Percentiles rank a stretch among this genome's conserved stretches.
These are phyloP conservation scores for Lithobates pipiens DNA, from an alignment of 2,797 vertebrate genomes.

Conservation along the genomic window DNA sequence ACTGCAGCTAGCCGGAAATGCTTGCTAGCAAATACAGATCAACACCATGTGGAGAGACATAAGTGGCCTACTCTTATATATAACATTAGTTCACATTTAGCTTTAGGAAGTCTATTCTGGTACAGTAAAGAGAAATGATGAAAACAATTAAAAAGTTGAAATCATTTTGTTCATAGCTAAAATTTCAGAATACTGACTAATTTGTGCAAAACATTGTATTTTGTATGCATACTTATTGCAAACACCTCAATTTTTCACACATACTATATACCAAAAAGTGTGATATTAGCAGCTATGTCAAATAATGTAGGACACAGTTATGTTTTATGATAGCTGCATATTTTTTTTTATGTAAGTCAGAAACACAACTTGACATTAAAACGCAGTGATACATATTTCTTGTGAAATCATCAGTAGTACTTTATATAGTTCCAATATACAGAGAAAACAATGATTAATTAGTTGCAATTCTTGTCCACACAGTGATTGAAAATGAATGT, in stretches of 20 bases:
- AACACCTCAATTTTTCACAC: slow-evolving; percentile 73
- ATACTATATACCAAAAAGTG: slow-evolving; percentile 71
- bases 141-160: slow-evolving; percentile 81
- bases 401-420: slow-evolving; percentile 66
- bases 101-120: slow-evolving; percentile 62
- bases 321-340: slow-evolving; percentile 77
- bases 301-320: slow-evolving; percentile 86
- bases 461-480: slow-evolving; percentile 50
- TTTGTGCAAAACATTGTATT: slow-evolving; percentile 68
- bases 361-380: slow-evolving; percentile 78
- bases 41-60: neutral
- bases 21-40: slow-evolving; percentile 15
- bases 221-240: slow-evolving; percentile 75
- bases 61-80: slow-evolving; percentile 13
- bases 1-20: slow-evolving; percentile 4
- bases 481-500: slow-evolving; percentile 52
- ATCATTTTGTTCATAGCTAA: slow-evolving; percentile 73
- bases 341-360: slow-evolving; percentile 70
- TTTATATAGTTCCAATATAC: slow-evolving; percentile 69
- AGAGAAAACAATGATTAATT: slow-evolving; percentile 57
- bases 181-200: slow-evolving; percentile 74
- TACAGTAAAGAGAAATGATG: slow-evolving; percentile 73
- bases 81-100: slow-evolving; percentile 72
- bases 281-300: slow-evolving; percentile 78
- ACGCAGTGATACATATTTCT: slow-evolving; percentile 73